Base-by-base conservation (phyloP, 2,888 invertebrate genomes). In the Dendrolimus pini region DNA sequence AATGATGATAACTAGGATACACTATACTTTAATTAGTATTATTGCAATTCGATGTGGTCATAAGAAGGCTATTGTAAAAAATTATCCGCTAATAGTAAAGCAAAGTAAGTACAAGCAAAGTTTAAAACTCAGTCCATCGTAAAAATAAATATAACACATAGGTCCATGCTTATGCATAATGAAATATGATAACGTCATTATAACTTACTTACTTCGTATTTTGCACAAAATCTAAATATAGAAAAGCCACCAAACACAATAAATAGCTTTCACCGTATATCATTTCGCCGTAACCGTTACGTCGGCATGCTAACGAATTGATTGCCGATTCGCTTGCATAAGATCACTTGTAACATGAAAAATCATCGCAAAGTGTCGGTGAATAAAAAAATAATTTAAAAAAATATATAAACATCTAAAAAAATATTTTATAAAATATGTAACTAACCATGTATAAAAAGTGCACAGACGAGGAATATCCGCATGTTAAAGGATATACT, bases 371-470 rank as follows among this genome's bases (percentile, higher is more conserved):
- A 47, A 47, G 9, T 10, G 9, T 10, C 6, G 12, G 9, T 47
- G 47, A 47, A 9, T 12, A 47, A 47, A 9, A 47, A 47, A 47
- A 3, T 8, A 30, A 30, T 6, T 30, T 6, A 30, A 10, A 47
- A 47, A 47, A 47, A 8, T 47, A 30, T 47, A 47, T 47, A 47
- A 47, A 47, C 3, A 9, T 6, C 18, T 54, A 60, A 55, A 53
- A 53, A 61, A 60, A 61, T 62, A 69, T 60, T 63, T 58, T 59
- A 59, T 61, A 63, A 65, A 63, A 61, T 59, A 52, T 59, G 56
- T 13, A 70, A 89, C 89, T 80, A 82, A 90, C 89, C 89, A 76
- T 83, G 80, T 64, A 82, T 78, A 65, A 88, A 74, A 72, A 89
- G 74, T 71, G 82, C 85, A 83, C 86, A 85, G 65, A 88, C 77